Evolutionary conservation across 2,888 invertebrate genomes (phyloP).

Genomic region (Plebejus anna): DNA sequence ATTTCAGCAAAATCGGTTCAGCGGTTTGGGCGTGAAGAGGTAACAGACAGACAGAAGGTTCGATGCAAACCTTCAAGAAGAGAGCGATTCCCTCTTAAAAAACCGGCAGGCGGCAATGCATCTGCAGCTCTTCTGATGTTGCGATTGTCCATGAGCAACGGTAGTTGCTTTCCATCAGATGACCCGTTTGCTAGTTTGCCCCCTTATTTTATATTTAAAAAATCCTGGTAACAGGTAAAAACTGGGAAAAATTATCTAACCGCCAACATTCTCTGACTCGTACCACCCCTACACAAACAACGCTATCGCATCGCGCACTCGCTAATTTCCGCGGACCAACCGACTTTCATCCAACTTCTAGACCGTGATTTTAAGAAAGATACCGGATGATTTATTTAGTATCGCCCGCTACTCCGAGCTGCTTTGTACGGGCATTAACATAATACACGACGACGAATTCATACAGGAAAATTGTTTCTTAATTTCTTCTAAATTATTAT

Average conservation of each 20-base stretch:
- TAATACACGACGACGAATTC: not conserved
- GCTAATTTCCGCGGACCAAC: slow-evolving; percentile 71
- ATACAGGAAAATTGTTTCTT: not conserved
- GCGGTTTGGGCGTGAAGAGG: too few species aligned
- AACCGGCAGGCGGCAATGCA: too few species aligned
- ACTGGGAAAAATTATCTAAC: not conserved
- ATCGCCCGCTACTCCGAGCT: slow-evolving; percentile 39
- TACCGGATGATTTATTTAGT: slow-evolving; percentile 66
- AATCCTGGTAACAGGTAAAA: too few species aligned
- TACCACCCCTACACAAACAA: slow-evolving; percentile 55
- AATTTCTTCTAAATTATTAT: slow-evolving; percentile 2
- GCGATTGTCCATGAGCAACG: too few species aligned
- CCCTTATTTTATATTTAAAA: too few species aligned
- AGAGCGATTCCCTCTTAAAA: too few species aligned
- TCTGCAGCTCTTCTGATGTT: too few species aligned
- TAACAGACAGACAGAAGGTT: too few species aligned
- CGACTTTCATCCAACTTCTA: slow-evolving; percentile 64
- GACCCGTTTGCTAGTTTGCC: too few species aligned
- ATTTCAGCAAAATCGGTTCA: too few species aligned
- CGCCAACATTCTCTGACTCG: slow-evolving; percentile 41
- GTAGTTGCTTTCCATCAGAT: too few species aligned
- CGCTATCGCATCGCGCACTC: slow-evolving; percentile 71
- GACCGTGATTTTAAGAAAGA: slow-evolving; percentile 62
- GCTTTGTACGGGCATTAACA: slow-evolving; percentile 13
- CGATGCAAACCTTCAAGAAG: too few species aligned